phyloP scores from a whole-genome alignment of 1,140 invertebrate genomes.

The Adelges cooleyi region DNA sequence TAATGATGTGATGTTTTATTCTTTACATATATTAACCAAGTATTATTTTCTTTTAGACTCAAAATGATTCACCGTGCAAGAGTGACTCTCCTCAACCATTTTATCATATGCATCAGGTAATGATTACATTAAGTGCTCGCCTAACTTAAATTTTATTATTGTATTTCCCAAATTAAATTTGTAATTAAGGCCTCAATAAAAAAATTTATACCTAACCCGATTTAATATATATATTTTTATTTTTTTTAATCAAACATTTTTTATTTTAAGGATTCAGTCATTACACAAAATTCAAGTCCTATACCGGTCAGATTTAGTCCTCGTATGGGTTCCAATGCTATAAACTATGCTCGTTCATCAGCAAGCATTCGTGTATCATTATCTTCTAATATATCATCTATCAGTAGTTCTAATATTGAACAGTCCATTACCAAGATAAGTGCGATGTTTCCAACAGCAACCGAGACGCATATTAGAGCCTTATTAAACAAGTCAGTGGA shows the following conservation, averaged over 20 bases:
- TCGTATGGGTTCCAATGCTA: constrained; percentile 39
- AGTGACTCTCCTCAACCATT: constrained; percentile 29
- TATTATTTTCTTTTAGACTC: constrained; percentile 15
- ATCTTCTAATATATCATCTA: constrained; percentile 38
- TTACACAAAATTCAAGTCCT: constrained; percentile 40
- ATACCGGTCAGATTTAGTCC: constrained; percentile 36
- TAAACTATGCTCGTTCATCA: constrained; percentile 40
- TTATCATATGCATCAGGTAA: constrained; percentile 30
- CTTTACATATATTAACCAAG: too few species aligned
- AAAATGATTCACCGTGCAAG: constrained; percentile 28
- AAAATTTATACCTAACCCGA: too few species aligned
- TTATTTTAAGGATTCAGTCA: constrained; percentile 31
- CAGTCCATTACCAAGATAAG: constrained; percentile 67
- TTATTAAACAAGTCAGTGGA: constrained; percentile 82
- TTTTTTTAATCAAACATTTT: neutral
- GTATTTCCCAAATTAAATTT: too few species aligned
- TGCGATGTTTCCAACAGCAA: constrained; percentile 82
- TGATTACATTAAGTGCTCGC: too few species aligned
- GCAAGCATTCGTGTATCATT: constrained; percentile 40
- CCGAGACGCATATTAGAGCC: constrained; percentile 73
- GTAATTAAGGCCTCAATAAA: too few species aligned
- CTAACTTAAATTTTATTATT: too few species aligned
- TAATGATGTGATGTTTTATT: too few species aligned
- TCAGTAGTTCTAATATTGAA: constrained; percentile 41
- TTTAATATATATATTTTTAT: neutral